Conservation (phyloP, 1,140 invertebrate genomes). For the Megathymus violae region DNA sequence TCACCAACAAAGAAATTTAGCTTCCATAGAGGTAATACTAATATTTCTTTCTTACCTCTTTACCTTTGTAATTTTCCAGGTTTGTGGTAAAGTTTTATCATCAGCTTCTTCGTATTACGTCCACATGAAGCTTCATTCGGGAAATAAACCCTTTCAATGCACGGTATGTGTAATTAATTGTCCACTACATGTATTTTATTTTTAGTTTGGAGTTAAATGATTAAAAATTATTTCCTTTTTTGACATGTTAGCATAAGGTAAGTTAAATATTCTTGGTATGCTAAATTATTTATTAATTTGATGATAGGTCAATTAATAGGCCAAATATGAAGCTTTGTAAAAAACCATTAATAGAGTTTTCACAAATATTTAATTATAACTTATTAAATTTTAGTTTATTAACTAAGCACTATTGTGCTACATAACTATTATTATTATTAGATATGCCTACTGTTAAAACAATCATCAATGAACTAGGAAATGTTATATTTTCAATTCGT, state of each 20-base stretch:
- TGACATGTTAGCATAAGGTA: not conserved
- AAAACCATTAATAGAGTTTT: too few relatives aligned
- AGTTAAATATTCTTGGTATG: not conserved
- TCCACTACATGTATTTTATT: slow-evolving; percentile 3
- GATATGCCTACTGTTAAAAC: too few relatives aligned
- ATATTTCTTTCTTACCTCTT: too few relatives aligned
- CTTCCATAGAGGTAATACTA: too few relatives aligned
- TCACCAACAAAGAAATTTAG: too few relatives aligned
- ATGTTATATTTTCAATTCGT: not conserved
- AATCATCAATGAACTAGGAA: too few relatives aligned
- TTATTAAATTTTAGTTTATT: too few relatives aligned
- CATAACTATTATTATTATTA: too few relatives aligned
- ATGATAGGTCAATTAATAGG: not conserved
- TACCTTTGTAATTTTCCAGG: slow-evolving; percentile 63
- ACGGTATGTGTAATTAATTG: slow-evolving; percentile 81
- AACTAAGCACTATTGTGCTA: too few relatives aligned
- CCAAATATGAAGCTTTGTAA: not conserved
- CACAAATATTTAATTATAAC: too few relatives aligned
- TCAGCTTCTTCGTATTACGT: slow-evolving; percentile 91
- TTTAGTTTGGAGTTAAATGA: not conserved
- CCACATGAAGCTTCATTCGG: slow-evolving; percentile 91
- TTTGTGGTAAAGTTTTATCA: slow-evolving; percentile 90
- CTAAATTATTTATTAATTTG: too few relatives aligned
- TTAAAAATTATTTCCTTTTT: not conserved
- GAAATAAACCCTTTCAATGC: slow-evolving; percentile 91